Evolutionary conservation across 2,888 invertebrate genomes (phyloP).

Genomic region (Ophioninae sp.): DNA sequence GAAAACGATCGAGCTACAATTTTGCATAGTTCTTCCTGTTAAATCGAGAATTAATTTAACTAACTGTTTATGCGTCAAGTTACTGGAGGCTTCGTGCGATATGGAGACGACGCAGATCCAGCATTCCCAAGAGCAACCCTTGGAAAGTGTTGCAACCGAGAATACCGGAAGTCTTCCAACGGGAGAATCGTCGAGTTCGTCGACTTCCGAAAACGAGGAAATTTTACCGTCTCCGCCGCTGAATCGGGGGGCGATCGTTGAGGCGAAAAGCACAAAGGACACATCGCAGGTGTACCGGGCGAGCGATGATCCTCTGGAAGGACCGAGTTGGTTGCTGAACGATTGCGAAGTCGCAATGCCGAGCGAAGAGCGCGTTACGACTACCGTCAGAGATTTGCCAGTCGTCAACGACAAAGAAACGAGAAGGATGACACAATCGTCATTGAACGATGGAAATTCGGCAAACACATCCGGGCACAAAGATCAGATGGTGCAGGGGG

Average conservation of each 20-base stretch:
- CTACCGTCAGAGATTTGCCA: not conserved
- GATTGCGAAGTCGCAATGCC: conserved; percentile 38
- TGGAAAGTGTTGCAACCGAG: not conserved
- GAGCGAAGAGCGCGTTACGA: not conserved
- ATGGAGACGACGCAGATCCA: conserved; percentile 26
- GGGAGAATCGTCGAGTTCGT: not conserved
- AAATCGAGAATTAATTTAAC: not conserved
- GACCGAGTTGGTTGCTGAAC: conserved; percentile 77
- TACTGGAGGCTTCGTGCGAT: conserved; percentile 52
- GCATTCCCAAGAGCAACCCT: not conserved
- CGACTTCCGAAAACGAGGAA: not conserved
- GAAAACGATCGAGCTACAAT: no score
- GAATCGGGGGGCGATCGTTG: not conserved
- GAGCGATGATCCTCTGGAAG: conserved; percentile 76
- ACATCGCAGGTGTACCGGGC: not conserved
- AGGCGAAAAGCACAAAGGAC: not conserved
- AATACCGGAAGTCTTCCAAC: not conserved
- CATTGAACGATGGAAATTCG: not conserved
- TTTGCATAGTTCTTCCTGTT: no score
- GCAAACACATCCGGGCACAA: not conserved
- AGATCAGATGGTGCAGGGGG: not conserved
- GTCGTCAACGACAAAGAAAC: not conserved
- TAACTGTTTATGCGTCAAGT: conserved; percentile 10
- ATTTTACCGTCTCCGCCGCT: not conserved
- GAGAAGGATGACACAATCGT: not conserved